These are phyloP conservation scores for Mirza zaza DNA, from an alignment of 2,113 vertebrate genomes.

Conservation along the genomic window DNA sequence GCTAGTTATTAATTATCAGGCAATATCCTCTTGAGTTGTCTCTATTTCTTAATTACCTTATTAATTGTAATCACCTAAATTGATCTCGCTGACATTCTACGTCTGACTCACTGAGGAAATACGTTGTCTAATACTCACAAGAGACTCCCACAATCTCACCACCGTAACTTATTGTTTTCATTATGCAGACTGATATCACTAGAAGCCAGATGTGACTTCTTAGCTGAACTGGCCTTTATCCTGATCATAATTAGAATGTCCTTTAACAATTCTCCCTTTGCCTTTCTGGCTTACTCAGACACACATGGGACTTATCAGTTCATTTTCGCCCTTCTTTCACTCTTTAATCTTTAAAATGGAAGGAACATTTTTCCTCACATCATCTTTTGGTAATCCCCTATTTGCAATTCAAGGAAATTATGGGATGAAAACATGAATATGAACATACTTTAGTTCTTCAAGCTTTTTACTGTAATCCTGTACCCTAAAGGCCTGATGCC, in stretches of 20 bases:
- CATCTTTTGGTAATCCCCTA: neutral
- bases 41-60: conserved; percentile 70
- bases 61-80: conserved; percentile 73
- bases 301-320: conserved; percentile 19
- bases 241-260: conserved; percentile 42
- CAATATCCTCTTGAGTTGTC: conserved; percentile 55
- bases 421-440: conserved; percentile 21
- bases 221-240: conserved; percentile 43
- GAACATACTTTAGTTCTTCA: neutral
- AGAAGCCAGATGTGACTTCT: conserved; percentile 43
- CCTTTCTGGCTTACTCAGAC: conserved; percentile 47
- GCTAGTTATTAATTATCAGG: conserved; percentile 68
- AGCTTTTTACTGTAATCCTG: conserved; percentile 1
- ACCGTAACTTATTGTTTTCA: conserved; percentile 53
- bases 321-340: neutral
- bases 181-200: conserved; percentile 51
- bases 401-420: conserved; percentile 49
- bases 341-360: conserved; percentile 52
- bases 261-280: conserved; percentile 25
- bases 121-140: conserved; percentile 49
- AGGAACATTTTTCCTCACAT: neutral
- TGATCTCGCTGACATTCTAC: conserved; percentile 71
- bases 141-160: neutral
- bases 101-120: conserved; percentile 65
- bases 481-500: neutral